These are phyloP conservation scores for Rhinophrynus dorsalis DNA, from an alignment of 2,797 vertebrate genomes.

Conservation along the genomic window DNA sequence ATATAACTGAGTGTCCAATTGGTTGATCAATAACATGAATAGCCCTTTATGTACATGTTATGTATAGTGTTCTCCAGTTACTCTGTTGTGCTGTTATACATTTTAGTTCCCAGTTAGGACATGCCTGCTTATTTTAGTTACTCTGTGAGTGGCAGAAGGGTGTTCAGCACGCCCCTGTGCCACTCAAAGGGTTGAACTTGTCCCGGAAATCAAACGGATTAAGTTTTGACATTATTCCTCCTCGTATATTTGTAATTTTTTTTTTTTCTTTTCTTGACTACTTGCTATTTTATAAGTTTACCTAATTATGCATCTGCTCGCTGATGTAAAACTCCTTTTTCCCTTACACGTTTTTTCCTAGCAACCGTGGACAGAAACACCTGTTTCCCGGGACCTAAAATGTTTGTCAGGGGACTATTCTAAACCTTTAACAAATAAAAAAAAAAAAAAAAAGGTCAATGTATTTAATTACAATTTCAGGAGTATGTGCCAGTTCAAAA, in stretches of 20 bases:
- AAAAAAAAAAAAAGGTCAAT: too few species aligned
- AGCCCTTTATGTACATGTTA: conserved; percentile 62
- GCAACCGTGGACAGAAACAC: conserved; percentile 7
- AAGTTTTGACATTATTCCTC: conserved; percentile 21
- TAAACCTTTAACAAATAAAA: too few species aligned
- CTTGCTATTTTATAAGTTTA: conserved; percentile 65
- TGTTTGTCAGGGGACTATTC: too few species aligned
- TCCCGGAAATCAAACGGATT: neutral
- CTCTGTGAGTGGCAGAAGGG: too few species aligned
- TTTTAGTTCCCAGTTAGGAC: conserved; percentile 64
- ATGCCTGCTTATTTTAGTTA: conserved; percentile 61
- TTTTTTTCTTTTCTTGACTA: conserved; percentile 50
- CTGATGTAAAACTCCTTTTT: conserved; percentile 62
- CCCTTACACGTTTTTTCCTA: conserved; percentile 62
- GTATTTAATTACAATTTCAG: too few species aligned
- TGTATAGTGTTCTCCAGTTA: conserved; percentile 63
- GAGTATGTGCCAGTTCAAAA: conserved; percentile 31
- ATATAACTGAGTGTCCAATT: conserved; percentile 75
- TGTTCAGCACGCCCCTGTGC: too few species aligned
- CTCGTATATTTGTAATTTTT: conserved; percentile 48
- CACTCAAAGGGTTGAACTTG: too few species aligned
- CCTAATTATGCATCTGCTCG: conserved; percentile 65
- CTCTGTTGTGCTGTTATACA: conserved; percentile 65
- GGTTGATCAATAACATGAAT: conserved; percentile 75
- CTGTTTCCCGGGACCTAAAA: neutral